A percentile compares a stretch with the other conserved stretches of the same genome.
phyloP scores from a whole-genome alignment of 2,888 invertebrate species.

The Synanthedon myopaeformis region DNA sequence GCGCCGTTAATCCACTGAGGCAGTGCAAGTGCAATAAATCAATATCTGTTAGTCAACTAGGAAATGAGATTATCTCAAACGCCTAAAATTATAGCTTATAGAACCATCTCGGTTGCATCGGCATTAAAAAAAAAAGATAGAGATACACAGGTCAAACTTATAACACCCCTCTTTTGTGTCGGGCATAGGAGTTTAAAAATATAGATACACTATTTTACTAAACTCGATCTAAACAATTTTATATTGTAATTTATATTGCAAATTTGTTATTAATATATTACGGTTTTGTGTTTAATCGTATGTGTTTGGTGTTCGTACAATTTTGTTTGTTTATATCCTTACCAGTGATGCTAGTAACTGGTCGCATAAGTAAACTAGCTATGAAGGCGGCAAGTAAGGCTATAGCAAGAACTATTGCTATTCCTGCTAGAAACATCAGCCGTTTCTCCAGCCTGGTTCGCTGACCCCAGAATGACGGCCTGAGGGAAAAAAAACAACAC shows the following conservation, averaged over 20 bases:
- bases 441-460: conserved; percentile 51
- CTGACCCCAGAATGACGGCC: conserved; percentile 53
- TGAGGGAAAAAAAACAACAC: conserved; percentile 10
- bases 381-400: conserved; percentile 52
- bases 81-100: too few species aligned
- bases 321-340: conserved; percentile 10
- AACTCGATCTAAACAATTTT: background rate
- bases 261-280: background rate
- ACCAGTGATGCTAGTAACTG: conserved; percentile 31
- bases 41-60: too few species aligned
- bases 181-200: too few species aligned
- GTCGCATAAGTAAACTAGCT: conserved; percentile 29
- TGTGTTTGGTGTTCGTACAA: background rate
- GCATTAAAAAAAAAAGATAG: too few species aligned
- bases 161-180: too few species aligned
- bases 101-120: too few species aligned
- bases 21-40: too few species aligned
- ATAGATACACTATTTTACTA: too few species aligned
- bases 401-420: conserved; percentile 37
- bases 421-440: conserved; percentile 32
- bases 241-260: conserved; percentile 1
- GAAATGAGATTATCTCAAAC: too few species aligned
- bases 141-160: too few species aligned
- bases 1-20: too few species aligned
- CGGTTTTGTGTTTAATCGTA: background rate